Percentiles rank a stretch among this genome's conserved stretches.
These are phyloP conservation scores for Cylloceria caligata DNA, from an alignment of 2,888 invertebrate species.

Conservation along the genomic window DNA sequence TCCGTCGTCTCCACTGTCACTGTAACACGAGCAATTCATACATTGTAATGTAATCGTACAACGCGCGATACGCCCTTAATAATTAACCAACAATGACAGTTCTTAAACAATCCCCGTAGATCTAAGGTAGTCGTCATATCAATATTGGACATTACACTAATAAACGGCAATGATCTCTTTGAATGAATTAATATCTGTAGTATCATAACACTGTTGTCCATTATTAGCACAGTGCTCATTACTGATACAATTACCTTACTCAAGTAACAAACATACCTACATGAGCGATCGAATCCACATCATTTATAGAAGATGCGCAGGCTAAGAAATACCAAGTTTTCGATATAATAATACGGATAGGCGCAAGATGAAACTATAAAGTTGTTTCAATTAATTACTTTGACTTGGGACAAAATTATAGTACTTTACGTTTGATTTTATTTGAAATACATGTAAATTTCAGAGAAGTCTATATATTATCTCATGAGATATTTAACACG, in stretches of 20 bases:
- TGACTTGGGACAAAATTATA: no score
- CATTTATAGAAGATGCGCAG: constrained; percentile 25
- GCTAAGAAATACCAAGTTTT: constrained; percentile 32
- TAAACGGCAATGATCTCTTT: not conserved
- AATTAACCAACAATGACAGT: constrained; percentile 8
- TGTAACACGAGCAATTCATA: constrained; percentile 29
- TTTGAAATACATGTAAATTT: no score
- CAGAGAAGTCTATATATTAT: no score
- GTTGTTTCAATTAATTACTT: not conserved
- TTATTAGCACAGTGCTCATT: not conserved
- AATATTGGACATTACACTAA: no score
- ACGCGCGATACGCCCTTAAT: constrained; percentile 5
- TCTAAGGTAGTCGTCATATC: no score
- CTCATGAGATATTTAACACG: no score
- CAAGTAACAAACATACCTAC: constrained; percentile 55
- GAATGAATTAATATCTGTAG: not conserved
- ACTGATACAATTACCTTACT: not conserved
- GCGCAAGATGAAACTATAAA: not conserved
- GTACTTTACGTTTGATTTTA: no score
- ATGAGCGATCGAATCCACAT: constrained; percentile 50
- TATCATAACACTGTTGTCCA: no score
- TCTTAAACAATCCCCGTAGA: constrained; percentile 16
- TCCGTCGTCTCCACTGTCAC: constrained; percentile 38
- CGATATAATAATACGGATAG: constrained; percentile 18
- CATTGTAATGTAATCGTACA: not conserved